A percentile compares a stretch with the other conserved stretches of the same genome.
These are phyloP conservation scores for Brachyptera putata DNA, from an alignment of 2,888 invertebrate genomes.

Conservation along the genomic window DNA sequence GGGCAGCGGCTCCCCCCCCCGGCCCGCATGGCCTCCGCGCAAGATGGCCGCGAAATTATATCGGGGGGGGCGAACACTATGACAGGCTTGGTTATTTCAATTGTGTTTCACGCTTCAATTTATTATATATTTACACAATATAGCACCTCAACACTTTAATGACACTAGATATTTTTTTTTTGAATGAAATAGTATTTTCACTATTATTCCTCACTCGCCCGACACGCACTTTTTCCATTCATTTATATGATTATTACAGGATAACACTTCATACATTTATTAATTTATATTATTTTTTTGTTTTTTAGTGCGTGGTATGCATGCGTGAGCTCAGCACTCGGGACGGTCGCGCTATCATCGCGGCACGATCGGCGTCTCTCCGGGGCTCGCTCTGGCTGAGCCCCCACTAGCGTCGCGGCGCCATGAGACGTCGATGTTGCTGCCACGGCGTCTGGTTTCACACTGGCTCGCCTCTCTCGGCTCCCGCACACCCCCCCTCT, in stretches of 20 bases:
- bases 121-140: too few species aligned
- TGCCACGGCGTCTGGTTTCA: slow-evolving; percentile 22
- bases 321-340: too few species aligned
- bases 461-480: slow-evolving; percentile 40
- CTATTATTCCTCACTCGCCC: too few species aligned
- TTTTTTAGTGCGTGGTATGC: neutral
- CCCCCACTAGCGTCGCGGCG: slow-evolving; percentile 10
- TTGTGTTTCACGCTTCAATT: too few species aligned
- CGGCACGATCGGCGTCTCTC: neutral
- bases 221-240: too few species aligned
- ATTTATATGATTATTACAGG: too few species aligned
- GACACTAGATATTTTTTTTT: too few species aligned
- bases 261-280: slow-evolving; percentile 28
- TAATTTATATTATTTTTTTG: neutral
- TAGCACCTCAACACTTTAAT: too few species aligned
- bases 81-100: too few species aligned
- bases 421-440: slow-evolving; percentile 7
- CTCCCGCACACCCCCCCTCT: slow-evolving; percentile 34
- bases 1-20: slow-evolving; percentile 57
- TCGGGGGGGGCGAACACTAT: too few species aligned
- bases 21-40: slow-evolving; percentile 50
- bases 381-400: neutral
- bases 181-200: too few species aligned
- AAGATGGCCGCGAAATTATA: slow-evolving; percentile 29
- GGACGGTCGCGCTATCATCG: neutral